A percentile compares a stretch with the other conserved stretches of the same genome.
Conservation (phyloP, 2,797 vertebrate genomes). For the Florisuga fusca region DNA sequence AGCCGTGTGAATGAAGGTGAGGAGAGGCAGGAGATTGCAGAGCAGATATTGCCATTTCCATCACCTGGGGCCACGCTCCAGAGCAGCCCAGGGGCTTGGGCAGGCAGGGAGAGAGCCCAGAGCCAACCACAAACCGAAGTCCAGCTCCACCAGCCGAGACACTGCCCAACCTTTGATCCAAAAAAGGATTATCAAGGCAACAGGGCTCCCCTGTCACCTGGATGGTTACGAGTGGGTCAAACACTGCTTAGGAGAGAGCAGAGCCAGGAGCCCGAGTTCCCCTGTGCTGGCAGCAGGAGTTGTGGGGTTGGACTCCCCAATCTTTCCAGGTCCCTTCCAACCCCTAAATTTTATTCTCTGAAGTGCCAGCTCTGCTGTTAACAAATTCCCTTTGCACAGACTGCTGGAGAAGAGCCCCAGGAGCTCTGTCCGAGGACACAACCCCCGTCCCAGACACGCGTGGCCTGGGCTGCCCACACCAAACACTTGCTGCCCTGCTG, state of each 20-base stretch:
- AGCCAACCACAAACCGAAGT: conserved; percentile 20
- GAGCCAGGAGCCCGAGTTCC: neutral
- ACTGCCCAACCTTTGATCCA: neutral
- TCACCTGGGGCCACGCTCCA: neutral
- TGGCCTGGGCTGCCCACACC: too few relatives aligned
- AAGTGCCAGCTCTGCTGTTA: neutral
- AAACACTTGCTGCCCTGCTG: too few relatives aligned
- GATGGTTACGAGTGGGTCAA: neutral
- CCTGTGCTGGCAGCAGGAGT: neutral
- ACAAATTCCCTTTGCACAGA: neutral
- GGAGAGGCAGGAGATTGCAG: neutral
- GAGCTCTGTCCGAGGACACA: neutral
- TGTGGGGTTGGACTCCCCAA: too few relatives aligned
- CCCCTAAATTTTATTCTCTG: too few relatives aligned
- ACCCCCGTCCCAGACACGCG: neutral
- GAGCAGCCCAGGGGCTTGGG: accelerated
- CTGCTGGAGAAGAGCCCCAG: too few relatives aligned
- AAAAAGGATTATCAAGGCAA: neutral
- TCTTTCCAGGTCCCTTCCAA: too few relatives aligned
- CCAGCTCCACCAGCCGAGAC: neutral
- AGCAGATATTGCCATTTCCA: neutral
- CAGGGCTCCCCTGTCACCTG: neutral
- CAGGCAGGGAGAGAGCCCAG: neutral
- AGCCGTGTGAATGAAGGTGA: neutral
- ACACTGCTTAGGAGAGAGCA: neutral